Evolutionary conservation across 2,113 vertebrate species (phyloP).

Genomic region (Pollachius pollachius): DNA sequence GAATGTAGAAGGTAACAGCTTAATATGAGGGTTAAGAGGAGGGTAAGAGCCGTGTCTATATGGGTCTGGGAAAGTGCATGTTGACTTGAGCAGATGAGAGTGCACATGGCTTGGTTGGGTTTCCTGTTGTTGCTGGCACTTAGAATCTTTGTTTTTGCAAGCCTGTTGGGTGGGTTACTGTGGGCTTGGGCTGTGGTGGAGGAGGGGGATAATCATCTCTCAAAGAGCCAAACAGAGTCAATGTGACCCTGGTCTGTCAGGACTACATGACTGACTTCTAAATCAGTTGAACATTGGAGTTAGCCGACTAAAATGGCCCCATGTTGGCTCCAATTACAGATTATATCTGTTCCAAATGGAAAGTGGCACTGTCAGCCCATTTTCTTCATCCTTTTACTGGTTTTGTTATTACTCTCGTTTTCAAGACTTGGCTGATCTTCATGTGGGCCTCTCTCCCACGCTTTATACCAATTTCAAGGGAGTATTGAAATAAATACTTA

Average conservation of each 20-base stretch:
- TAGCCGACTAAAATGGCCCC: neutral
- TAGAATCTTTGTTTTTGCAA: slow-evolving; percentile 31
- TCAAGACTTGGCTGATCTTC: neutral
- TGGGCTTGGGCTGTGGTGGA: neutral
- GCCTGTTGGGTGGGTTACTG: no score
- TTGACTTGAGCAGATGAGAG: no score
- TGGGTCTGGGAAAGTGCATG: no score
- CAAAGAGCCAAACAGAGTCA: slow-evolving; percentile 5
- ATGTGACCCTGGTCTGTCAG: slow-evolving; percentile 16
- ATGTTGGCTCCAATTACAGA: neutral
- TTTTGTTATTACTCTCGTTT: neutral
- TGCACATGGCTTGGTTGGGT: slow-evolving; percentile 14
- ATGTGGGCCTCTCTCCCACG: neutral
- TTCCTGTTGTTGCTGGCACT: slow-evolving; percentile 22
- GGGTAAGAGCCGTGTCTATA: no score
- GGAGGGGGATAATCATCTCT: neutral
- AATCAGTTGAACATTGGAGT: neutral
- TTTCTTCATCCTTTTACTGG: neutral
- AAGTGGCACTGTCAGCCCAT: neutral
- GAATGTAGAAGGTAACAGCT: neutral
- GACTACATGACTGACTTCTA: neutral
- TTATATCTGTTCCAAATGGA: neutral
- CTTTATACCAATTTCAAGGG: neutral
- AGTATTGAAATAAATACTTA: neutral
- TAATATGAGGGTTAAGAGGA: neutral